Base-by-base conservation (phyloP, 2,797 vertebrate genomes). In the Serranus cabrilla region DNA sequence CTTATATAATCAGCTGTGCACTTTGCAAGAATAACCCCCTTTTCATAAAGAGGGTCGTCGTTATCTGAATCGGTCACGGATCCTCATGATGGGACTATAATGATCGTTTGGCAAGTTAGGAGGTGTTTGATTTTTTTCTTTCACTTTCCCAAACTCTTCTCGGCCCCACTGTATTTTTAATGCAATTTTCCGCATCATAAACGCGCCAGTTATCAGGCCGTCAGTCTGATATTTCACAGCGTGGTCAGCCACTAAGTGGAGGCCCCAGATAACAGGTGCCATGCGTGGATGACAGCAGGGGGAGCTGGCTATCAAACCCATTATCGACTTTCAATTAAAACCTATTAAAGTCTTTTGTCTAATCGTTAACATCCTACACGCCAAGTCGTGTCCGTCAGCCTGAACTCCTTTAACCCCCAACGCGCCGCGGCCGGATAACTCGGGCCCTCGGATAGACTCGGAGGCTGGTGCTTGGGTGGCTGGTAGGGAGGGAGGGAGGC, bases 261-360 rank as follows among this genome's bases (percentile, higher is more conserved):
- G 84, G 71, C 83, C 87, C 83, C 78, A 58, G 11, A 88, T 87
- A 93, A 93, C 94, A 95, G 94, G 93, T 94, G 94, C 90, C 88
- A 89, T 89, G 91, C 93, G 92, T 87, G 84, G 81, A 61, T 81
- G 87, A 80, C 92, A 87, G 92, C 88, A 81, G 92, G 92, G 89
- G 89, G 82, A 80, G 85, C 72, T 80, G 89, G 83, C 88, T 90
- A 93, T 94, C 91, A 91, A 77, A 90, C 81, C 88, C 89, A 93
- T 95, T 93, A 96, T 95, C 94, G 94, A 95, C 93, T 94, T 95
- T 95, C 93, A 95, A 96, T 96, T 95, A 96, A 95, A 95, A 95
- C 80, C 95, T 91, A 96, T 95, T 95, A 94, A 94, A 93, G 92
- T 93, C 93, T 94, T 95, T 95, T 95, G 95, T 95, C 93, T 96